Percentiles rank a stretch among this genome's conserved stretches.
phyloP scores from a whole-genome alignment of 2,888 invertebrate genomes.

The Cephus sareptanus region DNA sequence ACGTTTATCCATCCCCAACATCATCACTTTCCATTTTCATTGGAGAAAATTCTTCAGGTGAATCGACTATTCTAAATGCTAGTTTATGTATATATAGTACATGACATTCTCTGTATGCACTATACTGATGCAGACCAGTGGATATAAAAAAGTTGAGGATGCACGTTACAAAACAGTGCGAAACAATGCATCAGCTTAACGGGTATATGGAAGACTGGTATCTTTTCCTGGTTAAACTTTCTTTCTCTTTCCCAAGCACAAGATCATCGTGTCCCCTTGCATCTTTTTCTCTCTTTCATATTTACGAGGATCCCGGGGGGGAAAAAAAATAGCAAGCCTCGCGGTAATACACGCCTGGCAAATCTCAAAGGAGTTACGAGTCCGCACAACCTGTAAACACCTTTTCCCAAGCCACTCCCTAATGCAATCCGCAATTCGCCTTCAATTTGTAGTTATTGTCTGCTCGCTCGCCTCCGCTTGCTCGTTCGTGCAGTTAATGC shows the following conservation, averaged over 20 bases:
- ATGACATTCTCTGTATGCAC: too few relatives aligned
- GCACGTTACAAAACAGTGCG: background rate
- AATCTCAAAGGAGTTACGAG: background rate
- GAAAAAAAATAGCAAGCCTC: background rate
- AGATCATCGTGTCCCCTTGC: background rate
- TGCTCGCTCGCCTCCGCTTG: background rate
- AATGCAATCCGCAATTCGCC: conserved; percentile 24
- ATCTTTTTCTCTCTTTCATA: background rate
- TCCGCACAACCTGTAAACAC: conserved; percentile 25
- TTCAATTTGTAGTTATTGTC: conserved; percentile 11
- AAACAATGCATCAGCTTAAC: background rate
- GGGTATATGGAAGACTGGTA: background rate
- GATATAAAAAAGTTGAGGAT: too few relatives aligned
- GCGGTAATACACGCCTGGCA: background rate
- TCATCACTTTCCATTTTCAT: conserved; percentile 7
- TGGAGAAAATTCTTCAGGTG: background rate
- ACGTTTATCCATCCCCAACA: conserved; percentile 2
- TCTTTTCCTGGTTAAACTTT: background rate
- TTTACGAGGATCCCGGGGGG: background rate
- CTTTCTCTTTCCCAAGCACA: background rate
- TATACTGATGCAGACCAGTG: too few relatives aligned
- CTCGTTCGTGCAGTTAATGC: conserved; percentile 11
- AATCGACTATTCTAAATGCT: too few relatives aligned
- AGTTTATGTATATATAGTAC: too few relatives aligned
- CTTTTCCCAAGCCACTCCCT: conserved; percentile 40